Evolutionary conservation across 2,113 vertebrate genomes (phyloP), one percentile per base, ranked within the genome.

Genomic region (Ondatra zibethicus): DNA sequence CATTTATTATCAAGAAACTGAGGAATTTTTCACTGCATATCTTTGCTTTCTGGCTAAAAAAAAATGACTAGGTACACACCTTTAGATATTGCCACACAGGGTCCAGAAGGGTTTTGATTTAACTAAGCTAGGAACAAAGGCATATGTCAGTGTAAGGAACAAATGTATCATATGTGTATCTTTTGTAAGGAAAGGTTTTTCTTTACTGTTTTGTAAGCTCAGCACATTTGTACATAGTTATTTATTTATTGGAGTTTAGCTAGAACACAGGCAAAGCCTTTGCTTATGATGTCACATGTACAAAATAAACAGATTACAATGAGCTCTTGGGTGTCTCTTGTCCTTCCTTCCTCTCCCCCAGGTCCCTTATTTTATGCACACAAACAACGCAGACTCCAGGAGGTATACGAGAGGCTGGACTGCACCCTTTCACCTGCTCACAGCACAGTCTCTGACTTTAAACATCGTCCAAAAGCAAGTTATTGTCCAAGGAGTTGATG

Each of bases 161-260:
- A 90, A 66, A 45, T 1, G 6, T 86, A 3, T 81, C 50, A 63
- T 82, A 7, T 61, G 45, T 47, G 31, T 86, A 66, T 84, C 91
- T 97, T 98, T 97, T 92, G 63, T 88, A 6, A 81, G 85, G 76
- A 97, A 98, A 98, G 81, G 42, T 90, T 96, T 95, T 97, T 7
- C 55, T 82, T 65, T 88, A 0, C 81, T 81, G 55, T 97, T 97
- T 97, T 95, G 55, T 98, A 95, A 95, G 89, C 77, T 94, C 7
- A 2, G 75, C 87, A 90, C 42, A 0, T 91, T 96, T 98, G 98
- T 98, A 98, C 97, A 98, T 98, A 98, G 73, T 98, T 98, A 98
- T 98, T 98, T 98, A 98, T 98, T 99, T 98, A 94, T 98, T 98
- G 98, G 97, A 98, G 97, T 97, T 97, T 94, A 98, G 98, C 78